Base-by-base conservation (phyloP, 2,888 invertebrate genomes). In the Cheilosia grossa region DNA sequence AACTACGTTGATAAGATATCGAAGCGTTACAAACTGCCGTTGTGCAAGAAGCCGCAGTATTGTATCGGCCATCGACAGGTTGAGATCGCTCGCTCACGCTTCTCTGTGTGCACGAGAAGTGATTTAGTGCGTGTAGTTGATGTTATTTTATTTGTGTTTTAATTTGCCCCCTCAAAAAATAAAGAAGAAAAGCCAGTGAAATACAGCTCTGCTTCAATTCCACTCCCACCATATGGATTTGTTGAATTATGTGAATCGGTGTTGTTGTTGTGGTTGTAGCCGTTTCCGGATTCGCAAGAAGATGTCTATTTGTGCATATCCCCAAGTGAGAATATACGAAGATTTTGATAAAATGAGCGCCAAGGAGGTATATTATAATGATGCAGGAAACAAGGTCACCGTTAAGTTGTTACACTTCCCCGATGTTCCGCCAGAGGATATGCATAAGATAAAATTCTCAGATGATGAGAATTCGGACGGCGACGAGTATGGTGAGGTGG, bases 331-430 rank as follows among this genome's bases (percentile, higher is more conserved):
- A 87, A 92, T 92, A 83, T 92, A 90, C 87, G 92, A 92, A 88
- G 92, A 92, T 88, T 92, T 92, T 80, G 92, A 92, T 88, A 92
- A 91, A 89, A 92, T 92, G 91, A 92, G 92, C 87, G 92, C 92
- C 88, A 92, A 92, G 87, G 92, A 92, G 86, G 91, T 92, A 9
- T 92, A 91, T 79, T 92, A 90, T 79, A 91, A 91, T 66, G 92
- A 91, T 86, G 91, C 91, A 47, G 92, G 92, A 33, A 91, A 91
- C 67, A 92, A 92, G 78, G 89, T 92, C 4, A 92, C 92, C 13
- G 92, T 91, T 0, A 92, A 92, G 81, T 83, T 92, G 61, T 87
- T 92, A 9, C 92, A 91, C 87, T 92, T 91, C 66, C 91, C 92
- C 40, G 91, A 92, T 78, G 89, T 92, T 0, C 89, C 90, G 15